Percentiles rank a stretch among this genome's conserved stretches.
These are phyloP conservation scores for Amiota mariae DNA, from an alignment of 2,888 invertebrate species.

Conservation along the genomic window DNA sequence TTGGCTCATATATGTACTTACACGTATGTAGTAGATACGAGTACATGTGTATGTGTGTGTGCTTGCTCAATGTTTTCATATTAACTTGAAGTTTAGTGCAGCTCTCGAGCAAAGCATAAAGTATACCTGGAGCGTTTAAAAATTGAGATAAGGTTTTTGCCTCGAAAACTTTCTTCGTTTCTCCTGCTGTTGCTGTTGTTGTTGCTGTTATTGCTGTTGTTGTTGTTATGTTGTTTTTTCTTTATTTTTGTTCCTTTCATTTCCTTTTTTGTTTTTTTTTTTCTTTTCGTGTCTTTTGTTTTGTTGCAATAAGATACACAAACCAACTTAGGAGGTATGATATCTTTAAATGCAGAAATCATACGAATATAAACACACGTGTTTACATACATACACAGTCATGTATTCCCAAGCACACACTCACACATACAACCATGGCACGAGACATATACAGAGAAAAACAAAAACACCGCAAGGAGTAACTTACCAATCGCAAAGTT, in stretches of 20 bases:
- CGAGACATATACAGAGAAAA: slow-evolving; percentile 33
- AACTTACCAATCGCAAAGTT: slow-evolving; percentile 52
- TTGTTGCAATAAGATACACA: slow-evolving; percentile 50
- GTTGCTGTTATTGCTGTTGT: slow-evolving; percentile 25
- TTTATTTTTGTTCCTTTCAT: slow-evolving; percentile 35
- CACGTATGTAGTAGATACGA: no score
- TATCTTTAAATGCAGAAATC: slow-evolving; percentile 64
- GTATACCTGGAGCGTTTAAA: slow-evolving; percentile 60
- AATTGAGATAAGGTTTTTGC: slow-evolving; percentile 73
- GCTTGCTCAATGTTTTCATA: slow-evolving; percentile 48
- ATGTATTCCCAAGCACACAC: neutral
- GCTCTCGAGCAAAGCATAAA: slow-evolving; percentile 44
- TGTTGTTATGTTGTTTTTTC: slow-evolving; percentile 34
- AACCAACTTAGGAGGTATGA: slow-evolving; percentile 63
- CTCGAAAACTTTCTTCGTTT: slow-evolving; percentile 69
- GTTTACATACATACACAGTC: slow-evolving; percentile 3
- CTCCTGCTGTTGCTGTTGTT: slow-evolving; percentile 23
- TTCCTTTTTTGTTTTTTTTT: slow-evolving; percentile 37
- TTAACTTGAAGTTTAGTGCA: slow-evolving; percentile 47
- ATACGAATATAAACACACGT: slow-evolving; percentile 40
- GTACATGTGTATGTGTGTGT: neutral
- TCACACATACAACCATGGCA: slow-evolving; percentile 10
- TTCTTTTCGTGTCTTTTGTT: slow-evolving; percentile 52
- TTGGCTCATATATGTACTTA: neutral
- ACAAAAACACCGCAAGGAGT: slow-evolving; percentile 36